Conservation (phyloP, 2,888 invertebrate genomes). For the Pristionchus exspectatus region DNA sequence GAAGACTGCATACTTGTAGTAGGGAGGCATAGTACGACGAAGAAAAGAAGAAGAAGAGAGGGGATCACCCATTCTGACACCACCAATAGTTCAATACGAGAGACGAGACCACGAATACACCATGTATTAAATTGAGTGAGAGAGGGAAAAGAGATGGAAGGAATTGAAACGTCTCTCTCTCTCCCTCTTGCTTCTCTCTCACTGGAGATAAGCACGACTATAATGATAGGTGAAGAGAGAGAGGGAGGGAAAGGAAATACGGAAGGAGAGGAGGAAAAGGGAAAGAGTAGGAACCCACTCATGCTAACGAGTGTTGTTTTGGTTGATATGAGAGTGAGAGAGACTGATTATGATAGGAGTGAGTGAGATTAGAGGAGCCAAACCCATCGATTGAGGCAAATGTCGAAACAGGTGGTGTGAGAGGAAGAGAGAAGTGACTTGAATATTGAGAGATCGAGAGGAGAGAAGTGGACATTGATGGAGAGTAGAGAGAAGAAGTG, state of each 20-base stretch:
- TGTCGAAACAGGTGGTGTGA: conserved; percentile 36
- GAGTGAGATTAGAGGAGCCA: conserved; percentile 37
- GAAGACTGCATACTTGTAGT: conserved; percentile 73
- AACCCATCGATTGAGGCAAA: conserved; percentile 36
- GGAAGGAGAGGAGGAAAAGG: not conserved
- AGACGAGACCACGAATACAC: not conserved
- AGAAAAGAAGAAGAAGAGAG: conserved; percentile 22
- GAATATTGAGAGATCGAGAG: conserved; percentile 11
- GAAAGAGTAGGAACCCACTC: conserved; percentile 31
- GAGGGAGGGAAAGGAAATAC: not conserved
- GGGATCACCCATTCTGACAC: not conserved
- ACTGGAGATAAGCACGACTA: conserved; percentile 31
- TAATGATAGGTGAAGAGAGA: conserved; percentile 28
- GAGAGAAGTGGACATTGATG: conserved; percentile 12
- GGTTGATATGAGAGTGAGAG: conserved; percentile 25
- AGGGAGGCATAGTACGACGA: conserved; percentile 67
- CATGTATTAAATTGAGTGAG: not conserved
- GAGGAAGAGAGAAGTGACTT: conserved; percentile 11
- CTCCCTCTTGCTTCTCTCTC: not conserved
- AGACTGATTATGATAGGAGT: conserved; percentile 42
- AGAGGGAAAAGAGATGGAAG: not conserved
- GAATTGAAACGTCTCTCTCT: conserved; percentile 16
- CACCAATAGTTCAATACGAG: too few relatives aligned
- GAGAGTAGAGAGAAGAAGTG: not conserved
- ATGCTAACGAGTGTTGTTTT: conserved; percentile 3